A percentile compares a stretch with the other conserved stretches of the same genome.
Evolutionary conservation across 64 coral and sea anemone species (phyloP).

Genomic region (Stichodactyla helianthus): DNA sequence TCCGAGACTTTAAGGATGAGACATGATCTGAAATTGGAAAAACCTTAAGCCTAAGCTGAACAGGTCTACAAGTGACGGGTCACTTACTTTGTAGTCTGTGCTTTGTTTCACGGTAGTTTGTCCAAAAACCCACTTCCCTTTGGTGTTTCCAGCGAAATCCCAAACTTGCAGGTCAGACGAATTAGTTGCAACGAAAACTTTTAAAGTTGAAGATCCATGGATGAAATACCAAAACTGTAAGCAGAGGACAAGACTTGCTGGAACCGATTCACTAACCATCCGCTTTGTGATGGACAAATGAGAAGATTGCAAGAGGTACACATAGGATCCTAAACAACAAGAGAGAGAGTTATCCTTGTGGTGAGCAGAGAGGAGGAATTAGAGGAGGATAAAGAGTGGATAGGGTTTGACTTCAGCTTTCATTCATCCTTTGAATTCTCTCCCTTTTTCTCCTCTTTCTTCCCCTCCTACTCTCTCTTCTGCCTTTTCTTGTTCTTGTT

Average conservation of each 20-base stretch:
- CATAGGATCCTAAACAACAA: neutral
- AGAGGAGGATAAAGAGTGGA: no score
- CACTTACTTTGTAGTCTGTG: neutral
- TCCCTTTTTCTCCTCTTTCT: no score
- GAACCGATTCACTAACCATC: neutral
- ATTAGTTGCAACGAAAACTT: neutral
- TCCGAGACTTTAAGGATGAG: no score
- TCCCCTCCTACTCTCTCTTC: no score
- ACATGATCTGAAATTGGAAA: no score
- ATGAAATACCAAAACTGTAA: constrained; percentile 23
- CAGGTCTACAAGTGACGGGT: no score
- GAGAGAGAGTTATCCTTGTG: neutral
- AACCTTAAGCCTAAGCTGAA: no score
- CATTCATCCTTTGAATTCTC: no score
- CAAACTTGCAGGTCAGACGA: neutral
- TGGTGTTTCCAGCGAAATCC: neutral
- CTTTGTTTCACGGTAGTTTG: neutral
- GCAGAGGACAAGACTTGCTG: neutral
- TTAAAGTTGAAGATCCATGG: neutral
- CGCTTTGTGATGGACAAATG: neutral
- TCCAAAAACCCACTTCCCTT: neutral
- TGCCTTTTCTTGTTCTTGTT: no score
- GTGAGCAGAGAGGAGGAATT: no score
- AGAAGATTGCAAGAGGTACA: neutral
- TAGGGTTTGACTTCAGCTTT: no score